Evolutionary conservation across 2,888 invertebrate species (phyloP).

Genomic region (Latrodectus hesperus): DNA sequence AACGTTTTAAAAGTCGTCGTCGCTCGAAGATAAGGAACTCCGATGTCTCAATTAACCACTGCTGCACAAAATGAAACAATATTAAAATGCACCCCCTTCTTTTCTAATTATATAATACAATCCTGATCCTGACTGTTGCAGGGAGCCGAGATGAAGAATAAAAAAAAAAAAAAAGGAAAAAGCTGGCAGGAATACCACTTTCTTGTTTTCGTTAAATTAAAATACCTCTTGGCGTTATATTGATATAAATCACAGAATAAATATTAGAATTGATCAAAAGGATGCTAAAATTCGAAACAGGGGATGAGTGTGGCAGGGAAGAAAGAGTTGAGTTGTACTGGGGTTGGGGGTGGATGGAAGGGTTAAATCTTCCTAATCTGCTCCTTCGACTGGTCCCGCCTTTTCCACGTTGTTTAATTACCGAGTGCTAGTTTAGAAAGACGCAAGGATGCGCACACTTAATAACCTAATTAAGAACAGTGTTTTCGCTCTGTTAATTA

Average conservation of each 20-base stretch:
- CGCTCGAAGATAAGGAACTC: background rate
- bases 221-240: background rate
- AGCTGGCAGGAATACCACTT: background rate
- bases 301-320: background rate
- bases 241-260: slow-evolving; percentile 45
- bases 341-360: slow-evolving; percentile 1
- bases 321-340: slow-evolving; percentile 9
- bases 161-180: background rate
- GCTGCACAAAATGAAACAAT: background rate
- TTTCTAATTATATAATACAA: slow-evolving; percentile 18
- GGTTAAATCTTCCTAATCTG: slow-evolving; percentile 62
- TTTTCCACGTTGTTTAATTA: slow-evolving; percentile 69
- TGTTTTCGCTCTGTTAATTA: slow-evolving; percentile 69
- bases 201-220: background rate
- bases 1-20: background rate
- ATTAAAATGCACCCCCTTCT: slow-evolving; percentile 12
- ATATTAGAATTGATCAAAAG: slow-evolving; percentile 56
- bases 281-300: slow-evolving; percentile 7
- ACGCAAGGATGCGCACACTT: slow-evolving; percentile 46
- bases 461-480: slow-evolving; percentile 69
- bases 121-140: background rate
- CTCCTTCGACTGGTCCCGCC: slow-evolving; percentile 53
- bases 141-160: background rate
- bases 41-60: slow-evolving; percentile 14
- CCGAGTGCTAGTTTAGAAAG: slow-evolving; percentile 63